Conservation (phyloP, 2,797 vertebrate genomes). For the Acomys russatus region DNA sequence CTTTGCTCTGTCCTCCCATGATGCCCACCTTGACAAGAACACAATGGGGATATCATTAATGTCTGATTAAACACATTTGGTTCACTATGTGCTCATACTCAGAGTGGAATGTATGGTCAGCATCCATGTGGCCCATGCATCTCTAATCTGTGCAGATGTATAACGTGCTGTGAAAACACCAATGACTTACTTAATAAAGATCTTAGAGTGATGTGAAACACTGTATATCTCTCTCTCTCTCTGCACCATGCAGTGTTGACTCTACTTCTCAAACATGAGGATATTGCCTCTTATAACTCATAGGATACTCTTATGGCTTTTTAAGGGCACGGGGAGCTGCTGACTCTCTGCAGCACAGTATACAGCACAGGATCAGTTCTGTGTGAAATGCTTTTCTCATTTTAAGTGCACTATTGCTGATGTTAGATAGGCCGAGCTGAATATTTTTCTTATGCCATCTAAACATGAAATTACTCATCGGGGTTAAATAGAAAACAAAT, state of each 20-base stretch:
- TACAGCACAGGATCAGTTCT: neutral
- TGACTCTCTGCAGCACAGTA: neutral
- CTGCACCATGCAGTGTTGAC: neutral
- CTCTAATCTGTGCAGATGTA: constrained; percentile 5
- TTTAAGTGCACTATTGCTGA: neutral
- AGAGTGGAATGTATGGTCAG: neutral
- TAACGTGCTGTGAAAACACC: neutral
- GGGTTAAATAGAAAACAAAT: neutral
- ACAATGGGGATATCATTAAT: neutral
- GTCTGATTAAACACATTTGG: neutral
- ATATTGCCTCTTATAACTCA: neutral
- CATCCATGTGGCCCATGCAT: neutral
- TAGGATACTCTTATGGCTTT: neutral
- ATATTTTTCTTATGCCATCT: neutral
- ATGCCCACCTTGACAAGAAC: too few species aligned
- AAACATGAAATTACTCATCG: neutral
- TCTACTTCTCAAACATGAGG: neutral
- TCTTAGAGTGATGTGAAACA: neutral
- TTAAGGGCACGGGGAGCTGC: neutral
- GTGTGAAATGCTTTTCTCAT: neutral
- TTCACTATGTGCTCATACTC: neutral
- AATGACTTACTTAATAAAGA: constrained; percentile 59
- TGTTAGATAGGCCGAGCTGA: neutral
- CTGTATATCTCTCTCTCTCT: neutral
- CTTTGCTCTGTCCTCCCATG: neutral